Evolutionary conservation across 2,888 invertebrate genomes (phyloP).

Genomic region (Drosophila setosimentum): DNA sequence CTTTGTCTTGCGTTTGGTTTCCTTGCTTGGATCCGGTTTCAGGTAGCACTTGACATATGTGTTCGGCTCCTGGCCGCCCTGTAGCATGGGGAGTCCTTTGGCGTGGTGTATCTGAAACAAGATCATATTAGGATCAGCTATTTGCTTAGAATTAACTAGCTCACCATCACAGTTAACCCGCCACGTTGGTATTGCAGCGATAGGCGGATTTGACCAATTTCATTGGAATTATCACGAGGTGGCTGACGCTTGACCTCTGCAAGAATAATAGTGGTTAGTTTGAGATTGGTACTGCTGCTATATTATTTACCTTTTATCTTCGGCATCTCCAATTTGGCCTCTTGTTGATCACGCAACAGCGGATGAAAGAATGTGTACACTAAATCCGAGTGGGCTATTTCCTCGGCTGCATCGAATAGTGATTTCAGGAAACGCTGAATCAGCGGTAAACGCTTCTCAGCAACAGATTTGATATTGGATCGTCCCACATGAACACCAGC

Average conservation of each 20-base stretch:
- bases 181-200: conserved; percentile 91
- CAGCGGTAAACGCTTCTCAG: conserved; percentile 95
- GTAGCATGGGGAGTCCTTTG: conserved; percentile 92
- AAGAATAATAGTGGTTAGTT: not conserved
- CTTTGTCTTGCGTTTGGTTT: conserved; percentile 98
- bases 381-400: conserved; percentile 97
- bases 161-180: conserved; percentile 91
- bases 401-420: conserved; percentile 94
- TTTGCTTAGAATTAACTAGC: conserved; percentile 14
- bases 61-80: conserved; percentile 93
- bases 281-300: not conserved
- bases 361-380: conserved; percentile 99
- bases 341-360: conserved; percentile 96
- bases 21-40: conserved; percentile 95
- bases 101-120: conserved; percentile 90
- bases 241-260: conserved; percentile 80
- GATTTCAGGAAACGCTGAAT: conserved; percentile 95
- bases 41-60: conserved; percentile 97
- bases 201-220: conserved; percentile 91
- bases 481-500: conserved; percentile 94
- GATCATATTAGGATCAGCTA: not conserved
- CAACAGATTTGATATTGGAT: conserved; percentile 97
- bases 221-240: conserved; percentile 83
- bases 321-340: conserved; percentile 91
- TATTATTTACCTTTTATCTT: conserved; percentile 90